These are phyloP conservation scores for Gracilinanus agilis DNA, from an alignment of 2,113 vertebrate genomes.

Conservation along the genomic window DNA sequence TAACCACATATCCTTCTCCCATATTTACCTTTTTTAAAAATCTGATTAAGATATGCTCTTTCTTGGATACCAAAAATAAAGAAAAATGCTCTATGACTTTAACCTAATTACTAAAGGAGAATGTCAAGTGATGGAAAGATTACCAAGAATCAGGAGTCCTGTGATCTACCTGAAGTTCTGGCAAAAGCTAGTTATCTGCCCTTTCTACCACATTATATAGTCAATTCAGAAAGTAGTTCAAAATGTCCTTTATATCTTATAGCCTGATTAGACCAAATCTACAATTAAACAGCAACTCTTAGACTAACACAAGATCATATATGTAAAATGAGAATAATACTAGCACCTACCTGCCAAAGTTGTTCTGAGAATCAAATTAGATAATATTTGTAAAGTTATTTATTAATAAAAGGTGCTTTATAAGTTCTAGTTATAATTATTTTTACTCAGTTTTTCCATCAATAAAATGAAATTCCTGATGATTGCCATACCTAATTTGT, in stretches of 20 bases:
- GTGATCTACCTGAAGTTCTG: no score
- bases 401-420: no score
- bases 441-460: no score
- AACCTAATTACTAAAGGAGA: neutral
- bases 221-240: no score
- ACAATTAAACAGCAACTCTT: neutral
- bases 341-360: neutral
- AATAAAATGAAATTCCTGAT: neutral
- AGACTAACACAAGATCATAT: neutral
- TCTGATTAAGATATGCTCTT: neutral
- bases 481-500: neutral
- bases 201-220: no score
- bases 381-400: no score
- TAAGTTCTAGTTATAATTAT: no score
- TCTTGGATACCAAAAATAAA: neutral
- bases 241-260: neutral
- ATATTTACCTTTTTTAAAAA: no score
- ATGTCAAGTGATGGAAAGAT: neutral
- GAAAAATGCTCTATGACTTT: neutral
- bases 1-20: neutral
- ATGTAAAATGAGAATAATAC: neutral
- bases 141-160: neutral
- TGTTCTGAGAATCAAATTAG: no score
- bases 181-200: no score
- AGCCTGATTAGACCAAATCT: neutral